Conservation (phyloP, 2,113 vertebrate genomes). For the Tragelaphus imberbis region DNA sequence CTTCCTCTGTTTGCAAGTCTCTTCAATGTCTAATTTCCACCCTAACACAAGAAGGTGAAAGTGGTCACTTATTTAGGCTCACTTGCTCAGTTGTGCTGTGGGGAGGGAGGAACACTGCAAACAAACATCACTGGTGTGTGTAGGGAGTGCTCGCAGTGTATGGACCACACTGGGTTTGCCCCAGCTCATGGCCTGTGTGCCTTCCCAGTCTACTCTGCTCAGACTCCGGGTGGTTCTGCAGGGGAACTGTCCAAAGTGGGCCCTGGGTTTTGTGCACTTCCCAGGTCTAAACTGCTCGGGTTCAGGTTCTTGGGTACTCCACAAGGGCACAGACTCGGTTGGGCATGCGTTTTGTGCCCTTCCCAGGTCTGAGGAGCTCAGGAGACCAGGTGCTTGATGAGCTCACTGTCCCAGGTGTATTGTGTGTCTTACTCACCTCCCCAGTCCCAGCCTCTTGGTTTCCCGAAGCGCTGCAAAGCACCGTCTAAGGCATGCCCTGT, state of each 20-base stretch:
- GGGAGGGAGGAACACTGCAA: background rate
- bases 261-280: background rate
- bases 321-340: accelerated
- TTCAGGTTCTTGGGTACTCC: background rate
- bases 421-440: background rate
- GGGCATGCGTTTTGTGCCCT: background rate
- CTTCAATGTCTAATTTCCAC: accelerated
- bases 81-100: background rate
- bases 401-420: background rate
- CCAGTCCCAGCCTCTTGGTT: background rate
- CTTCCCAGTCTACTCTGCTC: background rate
- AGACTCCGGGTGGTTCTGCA: background rate
- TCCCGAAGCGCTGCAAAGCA: background rate
- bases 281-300: background rate
- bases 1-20: background rate
- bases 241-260: background rate
- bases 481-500: accelerated
- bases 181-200: background rate
- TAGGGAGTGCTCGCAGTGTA: background rate
- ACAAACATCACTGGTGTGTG: background rate
- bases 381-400: background rate
- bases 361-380: background rate
- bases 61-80: background rate
- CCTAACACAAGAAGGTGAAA: accelerated
- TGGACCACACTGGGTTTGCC: background rate